Evolutionary conservation across 2,888 invertebrate genomes (phyloP).

Genomic region (Scotopteryx bipunctaria): DNA sequence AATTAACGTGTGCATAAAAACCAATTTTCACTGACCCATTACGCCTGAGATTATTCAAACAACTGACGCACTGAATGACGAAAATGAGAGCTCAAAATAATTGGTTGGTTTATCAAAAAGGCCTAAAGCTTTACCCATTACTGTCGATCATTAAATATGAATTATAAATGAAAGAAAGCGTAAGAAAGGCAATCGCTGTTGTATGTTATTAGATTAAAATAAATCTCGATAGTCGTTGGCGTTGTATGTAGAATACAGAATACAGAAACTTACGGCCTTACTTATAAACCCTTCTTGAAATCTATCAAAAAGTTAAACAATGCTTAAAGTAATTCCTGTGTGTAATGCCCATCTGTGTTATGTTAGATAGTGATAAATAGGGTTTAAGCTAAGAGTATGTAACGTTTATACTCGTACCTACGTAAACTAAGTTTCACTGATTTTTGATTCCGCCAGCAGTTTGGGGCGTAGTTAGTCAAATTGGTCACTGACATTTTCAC

Average conservation of each 20-base stretch:
- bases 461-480: too few species aligned
- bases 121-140: conserved; percentile 77
- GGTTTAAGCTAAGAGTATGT: too few species aligned
- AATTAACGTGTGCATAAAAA: conserved; percentile 74
- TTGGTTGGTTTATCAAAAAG: conserved; percentile 53
- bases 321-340: too few species aligned
- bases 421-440: too few species aligned
- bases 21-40: conserved; percentile 43
- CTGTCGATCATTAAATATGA: conserved; percentile 82
- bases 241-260: conserved; percentile 31
- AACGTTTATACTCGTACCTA: too few species aligned
- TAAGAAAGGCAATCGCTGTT: conserved; percentile 76
- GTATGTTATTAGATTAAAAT: conserved; percentile 76
- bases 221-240: conserved; percentile 51
- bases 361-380: too few species aligned
- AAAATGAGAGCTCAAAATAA: conserved; percentile 51
- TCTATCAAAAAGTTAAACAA: neutral
- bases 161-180: conserved; percentile 81
- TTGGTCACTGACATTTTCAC: too few species aligned
- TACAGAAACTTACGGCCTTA: neutral
- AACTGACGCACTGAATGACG: conserved; percentile 31
- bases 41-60: conserved; percentile 32
- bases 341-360: too few species aligned
- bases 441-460: too few species aligned
- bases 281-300: too few species aligned